These are phyloP conservation scores for Limulus polyphemus DNA, from an alignment of 2,888 invertebrate species.

Conservation along the genomic window DNA sequence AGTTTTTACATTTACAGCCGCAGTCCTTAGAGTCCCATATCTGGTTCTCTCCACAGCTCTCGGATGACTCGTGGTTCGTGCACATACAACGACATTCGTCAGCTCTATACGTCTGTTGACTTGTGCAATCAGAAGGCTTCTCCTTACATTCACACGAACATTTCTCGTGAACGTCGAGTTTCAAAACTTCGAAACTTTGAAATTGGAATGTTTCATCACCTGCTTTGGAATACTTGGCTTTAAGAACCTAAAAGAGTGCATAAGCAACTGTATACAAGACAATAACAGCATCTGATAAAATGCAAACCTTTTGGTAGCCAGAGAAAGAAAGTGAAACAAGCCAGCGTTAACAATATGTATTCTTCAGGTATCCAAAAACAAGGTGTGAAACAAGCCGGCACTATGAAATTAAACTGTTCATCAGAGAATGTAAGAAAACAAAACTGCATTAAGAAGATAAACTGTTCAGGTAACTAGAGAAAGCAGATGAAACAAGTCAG, in stretches of 20 bases:
- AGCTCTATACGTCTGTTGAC: conserved; percentile 45
- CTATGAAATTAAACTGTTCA: too few species aligned
- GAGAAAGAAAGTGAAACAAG: too few species aligned
- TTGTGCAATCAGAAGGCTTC: conserved; percentile 41
- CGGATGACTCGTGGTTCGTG: conserved; percentile 47
- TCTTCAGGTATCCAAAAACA: too few species aligned
- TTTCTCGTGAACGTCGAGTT: conserved; percentile 6
- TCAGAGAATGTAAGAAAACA: not conserved
- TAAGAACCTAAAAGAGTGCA: not conserved
- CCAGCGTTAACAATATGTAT: too few species aligned
- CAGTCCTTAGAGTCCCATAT: conserved; percentile 50
- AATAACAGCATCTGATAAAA: not conserved
- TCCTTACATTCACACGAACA: conserved; percentile 11
- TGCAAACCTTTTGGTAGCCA: too few species aligned
- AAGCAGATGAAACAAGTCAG: not conserved
- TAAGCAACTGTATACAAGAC: not conserved
- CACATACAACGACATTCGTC: conserved; percentile 51
- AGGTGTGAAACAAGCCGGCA: too few species aligned
- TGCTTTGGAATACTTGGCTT: conserved; percentile 31
- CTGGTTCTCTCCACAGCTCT: conserved; percentile 43
- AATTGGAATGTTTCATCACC: conserved; percentile 48
- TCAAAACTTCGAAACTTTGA: conserved; percentile 43
- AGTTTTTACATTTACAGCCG: conserved; percentile 46
- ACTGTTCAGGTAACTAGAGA: not conserved
- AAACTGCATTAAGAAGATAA: not conserved